Base-by-base conservation (phyloP, 2,888 invertebrate species). In the Ophion slaviceki region DNA sequence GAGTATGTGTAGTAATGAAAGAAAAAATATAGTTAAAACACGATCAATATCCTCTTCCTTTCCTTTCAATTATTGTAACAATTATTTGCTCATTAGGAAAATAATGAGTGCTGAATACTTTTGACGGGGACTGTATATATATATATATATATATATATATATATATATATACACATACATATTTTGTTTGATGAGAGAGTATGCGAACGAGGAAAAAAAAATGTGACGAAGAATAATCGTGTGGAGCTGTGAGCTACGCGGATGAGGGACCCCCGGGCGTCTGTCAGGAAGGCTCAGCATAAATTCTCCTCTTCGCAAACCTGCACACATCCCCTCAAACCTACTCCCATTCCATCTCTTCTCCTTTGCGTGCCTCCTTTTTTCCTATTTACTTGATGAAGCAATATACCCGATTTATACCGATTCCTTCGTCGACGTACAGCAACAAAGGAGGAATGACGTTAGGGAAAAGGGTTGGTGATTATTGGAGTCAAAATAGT, bases 151-250 rank as follows among this genome's bases (percentile, higher is more conserved):
- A 70, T 28, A 62, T 57, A 36, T 64, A 71, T 74, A 72, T 82
- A 67, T n/a, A n/a, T n/a, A n/a, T n/a, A n/a, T n/a, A 77, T 72
- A 68, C 57, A 71, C 57, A 67, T 28, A 62, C 66, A 72, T 40
- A 61, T 62, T 20, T 62, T 40, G 47, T 71, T 61, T 67, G 66
- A 66, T 67, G 53, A 76, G 76, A 82, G 66, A 75, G 53, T 71
- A 72, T 40, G 66, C 64, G 47, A 77, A 71, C 5, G 10, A 36
- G 32, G 57, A 74, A 72, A 79, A 80, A 74, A 79, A 47, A 79
- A 75, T 80, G 79, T 82, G 85, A 85, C 85, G 85, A 85, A 85
- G 85, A 85, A 85, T 85, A 82, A 85, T 85, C 85, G 82, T 85
- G 76, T 66, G 76, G 61, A 71, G 72, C 64, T 82, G 75, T 75